phyloP scores from a whole-genome alignment of 2,797 vertebrate species.

The Tenualosa ilisha region DNA sequence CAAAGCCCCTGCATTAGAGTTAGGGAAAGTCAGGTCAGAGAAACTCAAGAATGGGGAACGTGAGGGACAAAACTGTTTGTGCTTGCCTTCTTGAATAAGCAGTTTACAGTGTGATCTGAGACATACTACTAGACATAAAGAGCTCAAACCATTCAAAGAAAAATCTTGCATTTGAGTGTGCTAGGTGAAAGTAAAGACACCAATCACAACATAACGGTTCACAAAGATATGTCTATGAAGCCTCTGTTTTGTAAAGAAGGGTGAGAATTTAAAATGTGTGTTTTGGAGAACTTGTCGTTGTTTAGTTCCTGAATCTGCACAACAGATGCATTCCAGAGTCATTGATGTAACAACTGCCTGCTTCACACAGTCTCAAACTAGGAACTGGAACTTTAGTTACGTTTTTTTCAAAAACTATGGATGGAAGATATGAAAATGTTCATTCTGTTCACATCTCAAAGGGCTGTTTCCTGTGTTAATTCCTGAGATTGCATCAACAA shows the following conservation, averaged over 20 bases:
- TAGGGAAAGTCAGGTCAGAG: not conserved
- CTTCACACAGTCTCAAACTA: not conserved
- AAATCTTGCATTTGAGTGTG: not conserved
- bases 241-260: not conserved
- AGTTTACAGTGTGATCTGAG: not conserved
- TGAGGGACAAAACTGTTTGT: not conserved
- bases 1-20: not conserved
- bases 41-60: not conserved
- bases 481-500: no score
- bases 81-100: not conserved
- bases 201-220: not conserved
- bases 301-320: not conserved
- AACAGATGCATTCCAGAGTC: not conserved
- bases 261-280: not conserved
- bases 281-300: no score
- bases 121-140: not conserved
- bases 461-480: no score
- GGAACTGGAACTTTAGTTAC: slow-evolving; percentile 15
- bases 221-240: not conserved
- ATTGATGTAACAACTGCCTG: not conserved
- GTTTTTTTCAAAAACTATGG: not conserved
- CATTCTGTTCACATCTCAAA: not conserved
- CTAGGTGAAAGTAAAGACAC: not conserved
- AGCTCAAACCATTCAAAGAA: not conserved
- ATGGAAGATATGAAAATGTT: slow-evolving; percentile 9